Base-by-base conservation (phyloP, 30 jellyfish, hydroid and myxozoan species). In the Mastigias papua region DNA sequence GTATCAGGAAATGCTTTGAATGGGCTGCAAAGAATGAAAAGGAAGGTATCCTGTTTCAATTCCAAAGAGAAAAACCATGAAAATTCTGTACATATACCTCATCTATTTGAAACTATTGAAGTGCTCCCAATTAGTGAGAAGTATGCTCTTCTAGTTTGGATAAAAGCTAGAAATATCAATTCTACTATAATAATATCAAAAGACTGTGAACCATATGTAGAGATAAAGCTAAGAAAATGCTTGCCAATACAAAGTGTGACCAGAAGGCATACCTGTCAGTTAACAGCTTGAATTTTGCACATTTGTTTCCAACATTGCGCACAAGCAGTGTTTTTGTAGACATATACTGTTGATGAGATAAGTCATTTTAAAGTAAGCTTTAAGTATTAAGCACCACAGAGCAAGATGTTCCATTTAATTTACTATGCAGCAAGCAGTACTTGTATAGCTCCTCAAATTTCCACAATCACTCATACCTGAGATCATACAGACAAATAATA, bases 231-330 rank as follows among this genome's bases (percentile, higher is more conserved):
- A 8, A 42, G 13, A 42, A 8, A 42, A 8, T 42, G 54, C 13
- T 15, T n/a, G n/a, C n/a, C n/a, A n/a, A n/a, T n/a, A 42, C 54
- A 42, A 42, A 8, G 13, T 4, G 13, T 42, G 13, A 15, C 54
- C 13, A 42, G 54, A 42, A 22, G 3, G 50, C 25, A 17, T 82
- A 96, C 99, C 96, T 79, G 35, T 91, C 97, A 49, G 96, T 89
- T 13, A 76, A 29, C 19, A 96, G 78, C 63, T 67, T 35, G 72
- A 96, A 91, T 65, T 91, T 91, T 27, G 98, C 97, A 58, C 69
- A 82, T 51, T 72, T 71, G 69, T 90, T 90, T 33, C 99, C 99
- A 91, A 96, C 95, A 73, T 96, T 96, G 27, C 99, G 96, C 23
- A 96, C 93, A 19, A 96, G 95, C 42, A 96, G 49, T 26, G 97